Evolutionary conservation across 2,888 invertebrate genomes (phyloP).

Genomic region (Dryocosmus kuriphilus): DNA sequence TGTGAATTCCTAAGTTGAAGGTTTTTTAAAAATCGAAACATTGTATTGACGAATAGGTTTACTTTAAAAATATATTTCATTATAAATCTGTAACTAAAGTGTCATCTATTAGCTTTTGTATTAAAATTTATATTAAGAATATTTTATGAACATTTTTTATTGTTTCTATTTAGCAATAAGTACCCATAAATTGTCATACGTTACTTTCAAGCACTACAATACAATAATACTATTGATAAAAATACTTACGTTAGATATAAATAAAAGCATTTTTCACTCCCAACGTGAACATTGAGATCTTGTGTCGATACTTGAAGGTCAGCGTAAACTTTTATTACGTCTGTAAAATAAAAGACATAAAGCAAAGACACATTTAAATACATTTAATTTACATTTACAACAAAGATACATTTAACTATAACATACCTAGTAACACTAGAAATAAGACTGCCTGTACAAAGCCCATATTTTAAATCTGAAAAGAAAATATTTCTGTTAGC

Average conservation of each 20-base stretch:
- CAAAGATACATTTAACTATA: not conserved
- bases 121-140: too few species aligned
- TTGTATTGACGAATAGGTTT: too few species aligned
- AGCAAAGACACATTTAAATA: not conserved
- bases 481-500: slow-evolving; percentile 36
- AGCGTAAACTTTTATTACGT: slow-evolving; percentile 59
- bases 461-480: slow-evolving; percentile 60
- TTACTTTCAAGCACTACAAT: too few species aligned
- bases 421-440: slow-evolving; percentile 61
- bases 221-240: not conserved
- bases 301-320: slow-evolving; percentile 80
- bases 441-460: slow-evolving; percentile 46
- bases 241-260: slow-evolving; percentile 81
- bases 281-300: slow-evolving; percentile 81
- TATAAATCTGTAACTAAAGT: too few species aligned
- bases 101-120: too few species aligned
- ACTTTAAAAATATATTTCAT: too few species aligned
- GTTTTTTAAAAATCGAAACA: too few species aligned
- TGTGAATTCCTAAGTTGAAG: too few species aligned
- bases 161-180: too few species aligned
- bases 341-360: slow-evolving; percentile 51
- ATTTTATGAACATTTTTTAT: too few species aligned
- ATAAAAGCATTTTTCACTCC: slow-evolving; percentile 79
- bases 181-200: too few species aligned
- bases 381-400: not conserved